A percentile compares a stretch with the other conserved stretches of the same genome.
phyloP scores from a whole-genome alignment of 2,888 invertebrate genomes.

The Scelioninae gen. 2 region DNA sequence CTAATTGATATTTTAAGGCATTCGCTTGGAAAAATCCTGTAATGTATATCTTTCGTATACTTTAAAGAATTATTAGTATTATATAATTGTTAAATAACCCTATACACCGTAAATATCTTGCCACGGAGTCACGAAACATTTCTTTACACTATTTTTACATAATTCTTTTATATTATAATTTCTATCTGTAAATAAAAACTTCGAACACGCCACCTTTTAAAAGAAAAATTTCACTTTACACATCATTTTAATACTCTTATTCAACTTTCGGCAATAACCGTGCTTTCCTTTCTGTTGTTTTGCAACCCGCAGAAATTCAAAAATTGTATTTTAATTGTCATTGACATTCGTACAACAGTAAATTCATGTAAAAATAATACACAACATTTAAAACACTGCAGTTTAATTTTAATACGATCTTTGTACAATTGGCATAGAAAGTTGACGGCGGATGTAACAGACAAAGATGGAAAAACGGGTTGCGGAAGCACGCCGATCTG shows the following conservation, averaged over 20 bases:
- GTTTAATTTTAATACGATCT: constrained; percentile 47
- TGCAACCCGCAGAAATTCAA: too few relatives aligned
- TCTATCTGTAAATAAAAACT: constrained; percentile 4
- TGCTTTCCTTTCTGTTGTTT: neutral
- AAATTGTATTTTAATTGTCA: too few relatives aligned
- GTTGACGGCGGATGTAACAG: constrained; percentile 60
- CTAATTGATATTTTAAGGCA: too few relatives aligned
- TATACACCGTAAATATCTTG: too few relatives aligned
- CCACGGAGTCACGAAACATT: constrained; percentile 25
- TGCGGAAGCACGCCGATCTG: constrained; percentile 44
- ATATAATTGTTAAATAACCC: constrained; percentile 16
- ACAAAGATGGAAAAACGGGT: constrained; percentile 58
- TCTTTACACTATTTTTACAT: constrained; percentile 32
- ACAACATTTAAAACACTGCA: constrained; percentile 4
- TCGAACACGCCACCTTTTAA: constrained; percentile 7
- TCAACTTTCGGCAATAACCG: neutral
- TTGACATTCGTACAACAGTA: neutral
- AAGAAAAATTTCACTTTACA: constrained; percentile 22
- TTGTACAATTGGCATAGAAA: constrained; percentile 59
- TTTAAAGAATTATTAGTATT: neutral
- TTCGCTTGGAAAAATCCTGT: too few relatives aligned
- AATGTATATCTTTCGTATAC: too few relatives aligned
- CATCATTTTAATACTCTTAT: neutral
- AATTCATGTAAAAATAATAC: constrained; percentile 7
- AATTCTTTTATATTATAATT: constrained; percentile 7